Evolutionary conservation across 2,113 vertebrate species (phyloP), one percentile per base, ranked within the genome.

Genomic region (Muntiacus reevesi): DNA sequence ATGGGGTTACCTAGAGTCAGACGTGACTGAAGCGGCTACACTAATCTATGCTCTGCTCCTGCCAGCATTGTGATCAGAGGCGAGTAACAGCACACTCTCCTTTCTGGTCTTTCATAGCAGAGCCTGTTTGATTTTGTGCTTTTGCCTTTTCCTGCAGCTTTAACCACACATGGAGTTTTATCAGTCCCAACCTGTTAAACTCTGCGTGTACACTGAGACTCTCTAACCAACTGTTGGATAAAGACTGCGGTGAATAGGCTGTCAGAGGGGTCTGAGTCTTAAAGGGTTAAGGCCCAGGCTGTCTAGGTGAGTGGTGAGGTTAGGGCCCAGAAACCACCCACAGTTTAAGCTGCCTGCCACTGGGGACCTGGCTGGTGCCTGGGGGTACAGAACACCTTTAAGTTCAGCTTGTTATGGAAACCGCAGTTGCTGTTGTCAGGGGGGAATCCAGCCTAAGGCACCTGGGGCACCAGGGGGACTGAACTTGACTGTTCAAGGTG

Each of bases 341-440:
- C 84, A 86, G 52, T 45, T 62, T 64, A 71, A 92, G 59, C 94
- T 98, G 88, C 94, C 83, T 79, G 64, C 86, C 95, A 2, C 85
- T 55, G 52, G 97, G 94, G 96, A 98, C 45, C 19, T 10, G 27
- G 21, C 92, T 86, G 62, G 85, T 97, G 85, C 93, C 96, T 91
- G 95, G 55, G 95, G 96, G 25, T 91, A 30, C 85, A 64, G 88
- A 96, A 50, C 96, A 45, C 52, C 92, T 92, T 78, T 36, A 43
- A 95, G 78, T 91, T 97, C 93, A 87, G 40, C 97, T 98, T 98
- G 97, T 97, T 97, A 96, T 84, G 95, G 97, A 97, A 98, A 97
- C 92, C 28, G 13, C 15, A 17, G 76, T n/a, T 67, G 62, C 84
- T 67, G 81, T 96, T 96, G 97, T 98, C 97, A 84, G 86, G 45